Conservation (phyloP, 2,797 vertebrate genomes). For the Xiphophorus birchmanni region DNA sequence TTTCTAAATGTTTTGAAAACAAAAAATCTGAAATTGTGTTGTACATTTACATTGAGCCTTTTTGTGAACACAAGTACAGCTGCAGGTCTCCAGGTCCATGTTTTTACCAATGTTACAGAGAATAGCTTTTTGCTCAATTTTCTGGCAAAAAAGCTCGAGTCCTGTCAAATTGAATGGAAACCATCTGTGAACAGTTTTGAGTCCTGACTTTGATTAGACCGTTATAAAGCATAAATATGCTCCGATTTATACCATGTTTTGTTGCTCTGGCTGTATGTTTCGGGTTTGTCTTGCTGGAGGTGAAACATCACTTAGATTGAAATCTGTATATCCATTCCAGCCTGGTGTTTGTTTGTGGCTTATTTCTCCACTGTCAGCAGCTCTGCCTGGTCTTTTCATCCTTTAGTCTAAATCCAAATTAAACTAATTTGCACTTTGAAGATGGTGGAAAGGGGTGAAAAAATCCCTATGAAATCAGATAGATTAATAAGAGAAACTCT, state of each 20-base stretch:
- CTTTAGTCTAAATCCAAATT: background rate
- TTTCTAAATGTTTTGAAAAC: background rate
- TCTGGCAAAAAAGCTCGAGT: background rate
- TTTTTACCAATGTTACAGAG: background rate
- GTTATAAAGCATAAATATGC: background rate
- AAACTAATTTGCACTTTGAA: constrained; percentile 2
- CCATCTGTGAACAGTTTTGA: background rate
- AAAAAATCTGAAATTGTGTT: background rate
- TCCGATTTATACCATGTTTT: background rate
- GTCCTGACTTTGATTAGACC: background rate
- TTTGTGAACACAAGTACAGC: background rate
- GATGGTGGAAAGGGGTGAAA: background rate
- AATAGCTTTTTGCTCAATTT: background rate
- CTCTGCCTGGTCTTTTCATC: background rate
- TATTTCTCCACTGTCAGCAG: background rate
- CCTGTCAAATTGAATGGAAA: background rate
- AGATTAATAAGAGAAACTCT: background rate
- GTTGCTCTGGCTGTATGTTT: background rate
- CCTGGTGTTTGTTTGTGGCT: constrained; percentile 3
- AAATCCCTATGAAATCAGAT: background rate
- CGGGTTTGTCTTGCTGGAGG: background rate
- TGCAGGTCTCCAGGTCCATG: background rate
- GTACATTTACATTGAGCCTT: background rate
- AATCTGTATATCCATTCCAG: background rate
- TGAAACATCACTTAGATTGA: background rate